phyloP scores from a whole-genome alignment of 2,888 invertebrate genomes.

The Meandrusa payeni region DNA sequence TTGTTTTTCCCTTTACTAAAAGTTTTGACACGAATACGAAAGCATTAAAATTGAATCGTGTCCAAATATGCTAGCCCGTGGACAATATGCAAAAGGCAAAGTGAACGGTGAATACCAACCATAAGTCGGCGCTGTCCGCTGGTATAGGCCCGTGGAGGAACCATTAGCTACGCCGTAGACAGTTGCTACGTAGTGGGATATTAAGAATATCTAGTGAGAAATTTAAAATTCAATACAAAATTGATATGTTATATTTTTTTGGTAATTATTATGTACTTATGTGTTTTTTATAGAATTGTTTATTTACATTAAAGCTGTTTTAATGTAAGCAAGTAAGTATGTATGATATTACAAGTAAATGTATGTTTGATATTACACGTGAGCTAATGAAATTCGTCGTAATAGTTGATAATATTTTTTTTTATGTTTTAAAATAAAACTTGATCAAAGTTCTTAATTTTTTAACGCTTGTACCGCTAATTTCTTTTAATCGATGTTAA shows the following conservation, averaged over 20 bases:
- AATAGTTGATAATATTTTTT: constrained; percentile 14
- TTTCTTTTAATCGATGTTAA: constrained; percentile 72
- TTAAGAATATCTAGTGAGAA: too few species aligned
- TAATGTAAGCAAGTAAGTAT: too few species aligned
- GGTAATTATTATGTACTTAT: too few species aligned
- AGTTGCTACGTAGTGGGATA: constrained; percentile 50
- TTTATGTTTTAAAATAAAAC: neutral
- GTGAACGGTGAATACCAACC: constrained; percentile 63
- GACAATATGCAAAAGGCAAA: constrained; percentile 52
- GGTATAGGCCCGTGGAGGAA: constrained; percentile 33
- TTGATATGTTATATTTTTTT: too few species aligned
- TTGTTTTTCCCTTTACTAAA: constrained; percentile 66
- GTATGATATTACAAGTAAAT: too few species aligned
- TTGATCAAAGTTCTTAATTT: constrained; percentile 25
- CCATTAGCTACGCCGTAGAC: constrained; percentile 58
- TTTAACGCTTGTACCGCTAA: constrained; percentile 32
- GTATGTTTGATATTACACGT: too few species aligned
- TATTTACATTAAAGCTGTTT: too few species aligned
- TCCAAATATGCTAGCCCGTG: constrained; percentile 72
- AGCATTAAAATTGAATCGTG: constrained; percentile 74
- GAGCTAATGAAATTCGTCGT: too few species aligned
- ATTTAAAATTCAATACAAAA: too few species aligned
- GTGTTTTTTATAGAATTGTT: too few species aligned
- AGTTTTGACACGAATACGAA: constrained; percentile 74
- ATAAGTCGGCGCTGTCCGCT: constrained; percentile 38